phyloP scores from a whole-genome alignment of 53 echinoderm and acorn worm genomes.

The Zoroaster sp. region DNA sequence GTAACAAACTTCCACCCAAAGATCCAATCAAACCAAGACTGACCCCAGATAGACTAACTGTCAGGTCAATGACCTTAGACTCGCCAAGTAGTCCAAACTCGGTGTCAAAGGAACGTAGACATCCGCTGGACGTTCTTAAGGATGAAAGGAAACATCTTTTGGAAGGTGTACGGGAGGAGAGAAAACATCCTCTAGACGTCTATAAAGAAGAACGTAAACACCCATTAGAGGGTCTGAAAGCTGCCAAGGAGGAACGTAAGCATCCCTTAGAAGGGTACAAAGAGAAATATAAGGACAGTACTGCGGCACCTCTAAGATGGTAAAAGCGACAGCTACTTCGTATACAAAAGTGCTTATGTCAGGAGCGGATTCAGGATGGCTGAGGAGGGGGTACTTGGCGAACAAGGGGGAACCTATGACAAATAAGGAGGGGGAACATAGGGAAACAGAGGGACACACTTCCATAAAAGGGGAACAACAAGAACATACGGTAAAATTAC shows the following conservation, averaged over 20 bases:
- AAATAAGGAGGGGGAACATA: too few relatives aligned
- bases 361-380: not conserved
- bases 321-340: not conserved
- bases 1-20: constrained; percentile 63
- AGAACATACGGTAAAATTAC: too few relatives aligned
- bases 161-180: not conserved
- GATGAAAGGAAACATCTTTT: constrained; percentile 11
- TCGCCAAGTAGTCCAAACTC: constrained; percentile 14
- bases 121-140: constrained; percentile 5
- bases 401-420: too few relatives aligned
- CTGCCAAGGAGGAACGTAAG: constrained; percentile 16
- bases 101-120: constrained; percentile 25
- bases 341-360: not conserved
- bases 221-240: not conserved
- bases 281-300: constrained; percentile 45
- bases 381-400: not conserved
- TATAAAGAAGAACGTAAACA: constrained; percentile 15
- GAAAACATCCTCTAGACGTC: not conserved
- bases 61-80: constrained; percentile 51
- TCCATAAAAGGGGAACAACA: too few relatives aligned
- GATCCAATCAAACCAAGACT: constrained; percentile 8
- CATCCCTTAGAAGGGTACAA: constrained; percentile 52
- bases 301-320: constrained; percentile 26
- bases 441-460: too few relatives aligned
- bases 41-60: constrained; percentile 28